Conservation (phyloP, 2,113 vertebrate genomes). For the Eonycteris spelaea region DNA sequence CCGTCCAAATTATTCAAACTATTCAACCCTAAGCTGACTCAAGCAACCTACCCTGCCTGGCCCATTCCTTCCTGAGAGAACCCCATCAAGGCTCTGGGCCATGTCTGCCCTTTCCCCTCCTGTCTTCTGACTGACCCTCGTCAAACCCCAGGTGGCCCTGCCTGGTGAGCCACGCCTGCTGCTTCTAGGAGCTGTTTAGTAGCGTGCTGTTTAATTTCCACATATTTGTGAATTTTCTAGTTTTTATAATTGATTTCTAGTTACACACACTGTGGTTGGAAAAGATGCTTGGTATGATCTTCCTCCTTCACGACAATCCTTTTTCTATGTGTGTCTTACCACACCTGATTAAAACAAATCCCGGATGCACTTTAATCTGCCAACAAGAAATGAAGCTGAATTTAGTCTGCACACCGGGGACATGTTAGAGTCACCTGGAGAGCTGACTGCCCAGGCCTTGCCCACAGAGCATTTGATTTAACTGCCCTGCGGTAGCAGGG, state of each 20-base stretch:
- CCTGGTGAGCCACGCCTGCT: rapidly evolving
- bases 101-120: neutral
- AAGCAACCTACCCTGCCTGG: neutral
- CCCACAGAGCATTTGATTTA: no score
- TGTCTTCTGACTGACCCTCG: neutral
- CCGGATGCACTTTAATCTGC: neutral
- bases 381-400: neutral
- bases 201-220: no score
- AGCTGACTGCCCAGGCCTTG: neutral
- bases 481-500: no score
- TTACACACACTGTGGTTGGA: no score
- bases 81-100: neutral
- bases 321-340: neutral
- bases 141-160: rapidly evolving
- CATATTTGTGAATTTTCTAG: no score
- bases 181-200: neutral
- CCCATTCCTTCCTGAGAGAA: neutral
- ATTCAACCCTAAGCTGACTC: neutral
- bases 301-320: neutral
- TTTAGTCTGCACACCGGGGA: neutral
- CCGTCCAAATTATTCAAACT: neutral
- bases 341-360: neutral
- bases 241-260: no score
- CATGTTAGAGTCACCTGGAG: neutral
- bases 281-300: neutral